Base-by-base conservation (phyloP, 2,113 vertebrate genomes). In the Lasiurus cinereus region DNA sequence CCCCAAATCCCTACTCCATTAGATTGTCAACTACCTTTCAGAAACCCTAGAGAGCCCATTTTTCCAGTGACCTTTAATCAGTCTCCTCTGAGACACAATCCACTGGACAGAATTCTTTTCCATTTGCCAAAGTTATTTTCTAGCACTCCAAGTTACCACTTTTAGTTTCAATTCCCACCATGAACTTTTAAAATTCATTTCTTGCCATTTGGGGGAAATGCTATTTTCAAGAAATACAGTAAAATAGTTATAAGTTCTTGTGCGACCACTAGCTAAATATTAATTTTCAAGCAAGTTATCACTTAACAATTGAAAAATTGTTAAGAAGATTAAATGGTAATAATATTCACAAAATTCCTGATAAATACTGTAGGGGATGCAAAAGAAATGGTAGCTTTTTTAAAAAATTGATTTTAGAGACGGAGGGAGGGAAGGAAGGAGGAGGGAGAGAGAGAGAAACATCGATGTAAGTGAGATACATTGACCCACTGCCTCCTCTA, bases 31-130 rank as follows among this genome's bases (percentile, higher is more conserved):
- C 96, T 83, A 76, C 70, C 87, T 90, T 95, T 72, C 56, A 73
- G 89, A 96, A 94, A 59, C 93, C 93, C 79, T 54, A n/a, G 83
- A 95, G 87, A 90, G 92, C 70, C 83, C 79, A 80, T 93, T 89
- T 89, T 97, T 77, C 90, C 70, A 86, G 83, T 93, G 96, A 94
- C 90, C 96, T 96, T 96, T 97, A 86, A 91, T 95, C 89, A 83
- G 69, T 83, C 86, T 94, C 90, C 90, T 94, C 79, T 70, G 92
- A 95, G 92, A 83, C 74, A 93, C 84, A 94, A 88, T 74, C 94
- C 46, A 29, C 86, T 43, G n/a, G 73, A 93, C 69, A 69, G n/a
- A 96, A 86, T 89, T 89, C n/a, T 88, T 88, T 85, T 74, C 92
- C 90, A 88, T 88, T 88, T 93, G 43, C 54, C 69, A 15, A 89